Base-by-base conservation (phyloP, 2,888 invertebrate species). In the Ctenicera cuprea region DNA sequence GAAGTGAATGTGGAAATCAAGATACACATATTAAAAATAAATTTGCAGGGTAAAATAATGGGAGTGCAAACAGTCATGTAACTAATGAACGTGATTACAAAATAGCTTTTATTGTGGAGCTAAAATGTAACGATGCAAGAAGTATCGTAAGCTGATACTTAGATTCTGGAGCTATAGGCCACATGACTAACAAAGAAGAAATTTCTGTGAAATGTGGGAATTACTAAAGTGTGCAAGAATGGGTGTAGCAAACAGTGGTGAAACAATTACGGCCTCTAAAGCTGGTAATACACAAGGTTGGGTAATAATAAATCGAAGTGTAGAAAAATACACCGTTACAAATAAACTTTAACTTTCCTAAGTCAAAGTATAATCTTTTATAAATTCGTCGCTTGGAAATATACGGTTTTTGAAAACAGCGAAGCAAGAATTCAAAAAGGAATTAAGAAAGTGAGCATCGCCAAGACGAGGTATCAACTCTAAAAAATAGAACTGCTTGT, bases 281-380 rank as follows among this genome's bases (percentile, higher is more conserved):
- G 38, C 38, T 38, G 38, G 38, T 38, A 38, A 38, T 38, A 38
- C 8, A 38, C 38, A 38, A 38, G 38, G 38, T 38, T 38, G 38
- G 38, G 38, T 38, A 38, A 38, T 12, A 8, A 8, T 26, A 26
- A 26, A 26, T 26, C 3, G 26, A 26, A 26, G 5, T 3, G 38
- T 38, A 12, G 11, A 38, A 38, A 38, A 38, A 38, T 38, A 2
- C 38, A 38, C 38, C 1, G 38, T 12, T 38, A 38, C 38, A 26
- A 26, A 26, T 26, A 5, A 3, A 26, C 26, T 26, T 3, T 26
- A 26, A n/a, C 5, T 2, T 26, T 2, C 26, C 26, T 26, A 5
- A 5, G 5, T 26, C 26, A 26, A 26, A 26, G 26, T 26, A 26
- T 26, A 26, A 26, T 5, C 26, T 26, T 3, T 26, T 26, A 26